Base-by-base conservation (phyloP, 2,113 vertebrate species). In the Falco punctatus region DNA sequence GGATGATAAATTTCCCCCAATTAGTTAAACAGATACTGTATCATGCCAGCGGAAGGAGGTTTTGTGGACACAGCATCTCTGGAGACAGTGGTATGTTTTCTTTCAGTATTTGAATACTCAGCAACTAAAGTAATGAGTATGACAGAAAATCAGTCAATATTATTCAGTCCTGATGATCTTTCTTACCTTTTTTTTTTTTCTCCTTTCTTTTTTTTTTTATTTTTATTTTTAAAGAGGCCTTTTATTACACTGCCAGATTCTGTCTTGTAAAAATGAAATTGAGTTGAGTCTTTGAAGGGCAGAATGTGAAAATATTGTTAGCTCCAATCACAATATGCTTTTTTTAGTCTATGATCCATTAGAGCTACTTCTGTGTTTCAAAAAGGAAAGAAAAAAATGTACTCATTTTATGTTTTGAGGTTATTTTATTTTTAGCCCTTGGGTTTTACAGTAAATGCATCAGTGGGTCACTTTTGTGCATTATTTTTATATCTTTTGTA, bases 21-120 rank as follows among this genome's bases (percentile, higher is more conserved):
- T 98, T 98, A 98, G 94, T 98, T 98, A 98, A 98, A 97, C 98
- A 98, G 98, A 98, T 97, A 97, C 83, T 92, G 78, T 96, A 91
- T 92, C 87, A 83, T 92, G 92, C 92, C 93, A 96, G 81, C 3
- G 3, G 82, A 96, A 97, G 96, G 88, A 97, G 92, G 84, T 96
- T 97, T 94, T 98, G 97, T 98, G 98, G 98, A 98, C 93, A 96
- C 85, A 97, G 93, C 96, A 97, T 97, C 98, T 95, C 97, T 74
- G 46, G 96, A 98, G 97, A 88, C 67, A 59, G 77, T 86, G 44
- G 52, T 95, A 66, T 97, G 95, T 96, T 98, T 98, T 96, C 94
- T 94, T 98, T 92, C 61, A 91, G 71, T 97, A 97, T 96, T 96
- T 98, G 95, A 97, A 95, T 91, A 65, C 70, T 96, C 93, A 97